phyloP scores from a whole-genome alignment of 92 coral and sea anemone genomes.

The Epizoanthus rinbou region DNA sequence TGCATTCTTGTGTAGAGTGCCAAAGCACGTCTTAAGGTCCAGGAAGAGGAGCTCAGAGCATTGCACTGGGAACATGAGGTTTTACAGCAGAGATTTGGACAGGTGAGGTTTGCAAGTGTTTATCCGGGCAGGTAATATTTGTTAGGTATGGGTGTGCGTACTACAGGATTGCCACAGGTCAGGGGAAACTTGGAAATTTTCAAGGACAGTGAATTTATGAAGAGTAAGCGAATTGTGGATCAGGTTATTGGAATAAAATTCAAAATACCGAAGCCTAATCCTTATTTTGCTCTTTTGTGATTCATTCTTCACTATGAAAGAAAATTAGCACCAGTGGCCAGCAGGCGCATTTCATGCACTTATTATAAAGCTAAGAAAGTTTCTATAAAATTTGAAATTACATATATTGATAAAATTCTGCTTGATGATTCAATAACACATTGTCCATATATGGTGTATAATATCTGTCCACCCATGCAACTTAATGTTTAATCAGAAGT shows the following conservation, averaged over 20 bases:
- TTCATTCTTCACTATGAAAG: no score
- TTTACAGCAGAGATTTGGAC: conserved; percentile 88
- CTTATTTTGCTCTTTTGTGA: neutral
- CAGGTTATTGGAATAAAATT: no score
- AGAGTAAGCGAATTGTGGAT: no score
- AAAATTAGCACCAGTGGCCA: no score
- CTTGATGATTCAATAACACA: no score
- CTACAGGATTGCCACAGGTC: neutral
- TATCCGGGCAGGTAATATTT: neutral
- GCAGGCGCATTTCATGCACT: no score
- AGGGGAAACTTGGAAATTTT: neutral
- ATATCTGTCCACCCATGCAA: neutral
- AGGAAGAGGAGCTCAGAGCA: conserved; percentile 85
- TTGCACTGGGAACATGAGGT: conserved; percentile 99
- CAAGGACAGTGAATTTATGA: no score
- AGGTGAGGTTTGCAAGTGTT: conserved; percentile 54
- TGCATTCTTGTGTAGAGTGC: conserved; percentile 71
- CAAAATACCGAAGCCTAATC: no score
- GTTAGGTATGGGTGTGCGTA: neutral
- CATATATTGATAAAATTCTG: no score
- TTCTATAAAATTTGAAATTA: no score
- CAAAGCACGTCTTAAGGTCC: conserved; percentile 95
- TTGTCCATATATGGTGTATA: neutral
- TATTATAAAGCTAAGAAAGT: no score
- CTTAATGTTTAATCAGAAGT: neutral